Conservation (phyloP, 2,113 vertebrate species). For the Istiophorus platypterus region DNA sequence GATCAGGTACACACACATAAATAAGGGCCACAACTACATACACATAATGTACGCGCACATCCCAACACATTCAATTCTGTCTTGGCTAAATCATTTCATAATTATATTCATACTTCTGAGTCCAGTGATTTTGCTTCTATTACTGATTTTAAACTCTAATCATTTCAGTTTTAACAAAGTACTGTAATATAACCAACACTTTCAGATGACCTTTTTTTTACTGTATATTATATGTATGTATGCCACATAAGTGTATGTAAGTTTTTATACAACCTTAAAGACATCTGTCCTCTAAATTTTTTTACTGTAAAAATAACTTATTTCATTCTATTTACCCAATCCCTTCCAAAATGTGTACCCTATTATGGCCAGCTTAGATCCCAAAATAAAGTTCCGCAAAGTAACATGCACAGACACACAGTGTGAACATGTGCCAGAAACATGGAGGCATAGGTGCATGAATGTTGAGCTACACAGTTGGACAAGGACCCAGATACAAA, state of each 20-base stretch:
- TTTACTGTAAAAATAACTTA: background rate
- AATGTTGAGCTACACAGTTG: conserved; percentile 23
- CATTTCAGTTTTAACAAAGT: no score
- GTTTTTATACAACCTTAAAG: background rate
- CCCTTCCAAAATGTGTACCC: background rate
- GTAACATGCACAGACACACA: background rate
- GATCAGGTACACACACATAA: conserved; percentile 4
- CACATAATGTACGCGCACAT: background rate
- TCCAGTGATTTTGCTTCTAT: background rate
- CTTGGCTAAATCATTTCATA: background rate
- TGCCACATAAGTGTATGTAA: background rate
- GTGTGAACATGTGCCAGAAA: background rate
- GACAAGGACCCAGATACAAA: background rate
- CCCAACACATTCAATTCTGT: no score
- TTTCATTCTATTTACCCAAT: background rate
- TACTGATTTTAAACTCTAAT: no score
- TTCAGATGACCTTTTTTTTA: no score
- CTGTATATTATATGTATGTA: background rate
- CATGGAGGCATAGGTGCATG: conserved; percentile 43
- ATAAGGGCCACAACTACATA: background rate
- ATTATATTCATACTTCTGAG: no score
- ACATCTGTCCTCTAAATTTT: background rate
- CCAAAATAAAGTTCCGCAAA: background rate
- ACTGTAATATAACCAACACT: background rate
- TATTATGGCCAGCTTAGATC: background rate